Evolutionary conservation across 2,113 vertebrate genomes (phyloP), one percentile per base, ranked within the genome.

Genomic region (Rynchops niger): DNA sequence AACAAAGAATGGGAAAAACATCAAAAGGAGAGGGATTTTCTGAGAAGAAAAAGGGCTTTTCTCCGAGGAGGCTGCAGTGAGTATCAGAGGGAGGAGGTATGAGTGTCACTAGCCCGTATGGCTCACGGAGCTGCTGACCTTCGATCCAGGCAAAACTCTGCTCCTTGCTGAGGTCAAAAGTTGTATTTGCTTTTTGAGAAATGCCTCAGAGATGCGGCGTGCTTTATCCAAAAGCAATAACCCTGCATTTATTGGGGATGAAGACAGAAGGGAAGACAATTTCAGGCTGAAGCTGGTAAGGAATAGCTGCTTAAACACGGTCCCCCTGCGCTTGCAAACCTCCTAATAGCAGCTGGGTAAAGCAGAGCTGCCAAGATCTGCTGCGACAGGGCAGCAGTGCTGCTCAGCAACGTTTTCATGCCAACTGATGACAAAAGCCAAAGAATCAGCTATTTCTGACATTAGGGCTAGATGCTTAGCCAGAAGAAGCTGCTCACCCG

Each of bases 141-240:
- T 53, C 90, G 67, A 50, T 72, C 52, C 82, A 34, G 88, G 67
- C 79, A 66, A 45, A 83, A 90, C 42, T 53, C 79, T 47, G 50
- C 88, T 83, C 82, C 86, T 78, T 34, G 21, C 29, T 36, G 85
- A 78, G 90, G 88, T 88, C 82, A 83, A 58, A 86, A 92, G 76
- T 77, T 77, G 36, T 88, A 47, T 92, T 94, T 96, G 58, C 82
- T 66, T 92, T 92, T 86, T 43, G 63, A 73, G 87, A 88, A 92
- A 73, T 58, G 74, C 79, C 67, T 92, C 38, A 26, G 86, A 88
- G 58, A 76, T 65, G 67, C 5, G 1, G 71, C 59, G 16, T 79
- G 55, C 66, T 86, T 78, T 14, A 77, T 81, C 92, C 92, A 92
- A 92, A 58, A 93, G 76, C 79, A 93, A 82, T 66, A 92, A 72